Conservation (phyloP, 2,888 invertebrate genomes). For the Drosophila borborema region DNA sequence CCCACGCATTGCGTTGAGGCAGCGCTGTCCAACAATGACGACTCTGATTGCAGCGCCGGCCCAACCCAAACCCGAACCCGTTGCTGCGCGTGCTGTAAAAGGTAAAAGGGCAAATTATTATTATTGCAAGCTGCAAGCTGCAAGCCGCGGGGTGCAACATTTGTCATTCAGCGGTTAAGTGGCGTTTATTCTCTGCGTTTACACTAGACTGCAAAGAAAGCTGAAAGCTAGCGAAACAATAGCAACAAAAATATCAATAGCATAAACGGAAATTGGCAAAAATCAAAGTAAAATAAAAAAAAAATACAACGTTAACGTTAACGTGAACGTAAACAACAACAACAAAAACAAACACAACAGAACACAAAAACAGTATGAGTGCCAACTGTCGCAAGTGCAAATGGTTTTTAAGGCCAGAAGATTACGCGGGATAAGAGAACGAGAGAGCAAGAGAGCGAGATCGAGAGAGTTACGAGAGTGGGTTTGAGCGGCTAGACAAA, state of each 20-base stretch:
- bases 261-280: constrained; percentile 76
- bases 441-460: constrained; percentile 30
- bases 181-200: constrained; percentile 23
- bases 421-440: constrained; percentile 38
- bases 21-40: constrained; percentile 44
- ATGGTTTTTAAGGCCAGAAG: constrained; percentile 66
- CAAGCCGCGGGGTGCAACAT: constrained; percentile 19
- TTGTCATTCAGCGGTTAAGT: constrained; percentile 41
- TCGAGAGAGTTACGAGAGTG: constrained; percentile 21
- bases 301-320: constrained; percentile 30
- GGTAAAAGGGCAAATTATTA: constrained; percentile 23
- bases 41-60: neutral
- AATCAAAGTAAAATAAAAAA: constrained; percentile 45
- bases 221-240: constrained; percentile 16
- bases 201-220: constrained; percentile 35
- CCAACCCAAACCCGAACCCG: constrained; percentile 33
- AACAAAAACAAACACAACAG: constrained; percentile 22
- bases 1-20: constrained; percentile 60
- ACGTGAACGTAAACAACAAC: constrained; percentile 26
- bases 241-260: constrained; percentile 36
- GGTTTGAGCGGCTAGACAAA: constrained; percentile 22
- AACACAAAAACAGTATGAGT: constrained; percentile 51
- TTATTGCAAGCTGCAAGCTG: neutral
- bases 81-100: constrained; percentile 21
- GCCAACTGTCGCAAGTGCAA: constrained; percentile 77